Evolutionary conservation across 2,797 vertebrate genomes (phyloP), one percentile per base, ranked within the genome.

Genomic region (Hozukius guyotensis): DNA sequence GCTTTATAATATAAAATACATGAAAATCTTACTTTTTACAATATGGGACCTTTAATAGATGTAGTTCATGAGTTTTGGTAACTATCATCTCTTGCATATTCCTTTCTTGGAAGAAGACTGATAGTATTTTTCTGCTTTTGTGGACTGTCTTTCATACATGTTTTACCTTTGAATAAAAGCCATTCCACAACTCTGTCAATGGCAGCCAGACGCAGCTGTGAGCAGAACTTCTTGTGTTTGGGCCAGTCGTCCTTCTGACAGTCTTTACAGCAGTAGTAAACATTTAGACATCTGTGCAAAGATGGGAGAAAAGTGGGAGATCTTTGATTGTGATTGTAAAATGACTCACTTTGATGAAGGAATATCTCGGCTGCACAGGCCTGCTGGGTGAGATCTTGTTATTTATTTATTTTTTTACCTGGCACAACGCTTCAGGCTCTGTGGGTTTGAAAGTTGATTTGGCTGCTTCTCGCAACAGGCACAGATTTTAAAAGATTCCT

Each of bases 241-340:
- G 95, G 90, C 98, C 98, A 99, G 92, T 98, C 96, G 38, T 94
- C 90, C 60, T 95, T 97, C 93, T 99, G 98, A 90, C 98, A 99
- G 0, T 88, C 95, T 68, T 94, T 94, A 2, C 96, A 85, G 25
- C 98, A 99, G 93, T 99, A 99, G 89, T 98, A 99, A 42, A 97
- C 96, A 24, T 97, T 97, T 72, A 97, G 95, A 95, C 98, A 99
- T 80, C 98, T 99, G 92, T 6, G 74, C 31, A 83, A 22, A 80
- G 59, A 78, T 2, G 73, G 31, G 38, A 66, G 16, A n/a, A 20
- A 18, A 55, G 16, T 2, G 8, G 32, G 25, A 31, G 4, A 11
- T 38, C 18, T 55, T 42, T 11, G 10, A n/a, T 4, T 55, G 53
- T 9, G 8, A n/a, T 2, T 11, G 49, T 7, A 6, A 72, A 38